Percentiles rank a stretch among this genome's conserved stretches.
Conservation (phyloP, 2,888 invertebrate species). For the Diploptera punctata region DNA sequence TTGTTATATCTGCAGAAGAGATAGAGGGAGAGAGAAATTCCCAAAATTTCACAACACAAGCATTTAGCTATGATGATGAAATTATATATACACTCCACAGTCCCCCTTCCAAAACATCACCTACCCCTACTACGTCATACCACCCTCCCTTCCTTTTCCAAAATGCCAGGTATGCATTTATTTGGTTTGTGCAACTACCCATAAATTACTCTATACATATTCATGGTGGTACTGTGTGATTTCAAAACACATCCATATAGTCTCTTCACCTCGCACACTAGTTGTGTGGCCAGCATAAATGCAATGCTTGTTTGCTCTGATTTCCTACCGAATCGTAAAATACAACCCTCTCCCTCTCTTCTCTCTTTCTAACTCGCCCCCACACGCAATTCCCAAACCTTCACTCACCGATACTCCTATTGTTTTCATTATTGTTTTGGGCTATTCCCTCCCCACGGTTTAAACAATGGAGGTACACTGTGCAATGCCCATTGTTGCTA, state of each 20-base stretch:
- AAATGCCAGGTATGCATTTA: conserved; percentile 34
- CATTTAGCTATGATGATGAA: conserved; percentile 18
- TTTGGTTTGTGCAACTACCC: conserved; percentile 39
- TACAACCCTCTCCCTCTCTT: conserved; percentile 22
- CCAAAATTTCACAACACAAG: conserved; percentile 22
- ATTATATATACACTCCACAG: conserved; percentile 21
- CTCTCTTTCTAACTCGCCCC: not conserved
- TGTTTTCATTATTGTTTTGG: conserved; percentile 31
- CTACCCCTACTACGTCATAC: not conserved
- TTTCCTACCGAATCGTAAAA: conserved; percentile 37
- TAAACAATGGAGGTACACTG: conserved; percentile 28
- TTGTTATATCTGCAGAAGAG: not conserved
- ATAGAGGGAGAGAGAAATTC: conserved; percentile 4
- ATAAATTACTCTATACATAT: conserved; percentile 40
- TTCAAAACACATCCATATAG: conserved; percentile 30
- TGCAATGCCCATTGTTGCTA: conserved; percentile 27
- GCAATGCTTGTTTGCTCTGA: conserved; percentile 35
- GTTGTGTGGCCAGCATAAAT: conserved; percentile 21
- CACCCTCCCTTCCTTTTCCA: conserved; percentile 20
- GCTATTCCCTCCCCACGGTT: conserved; percentile 19
- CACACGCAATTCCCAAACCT: conserved; percentile 22
- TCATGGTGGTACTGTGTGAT: conserved; percentile 32
- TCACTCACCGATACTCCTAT: conserved; percentile 31
- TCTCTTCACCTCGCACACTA: conserved; percentile 9
- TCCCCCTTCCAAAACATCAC: not conserved